Base-by-base conservation (phyloP, 1,140 invertebrate species). In the Melitaea cinxia region DNA sequence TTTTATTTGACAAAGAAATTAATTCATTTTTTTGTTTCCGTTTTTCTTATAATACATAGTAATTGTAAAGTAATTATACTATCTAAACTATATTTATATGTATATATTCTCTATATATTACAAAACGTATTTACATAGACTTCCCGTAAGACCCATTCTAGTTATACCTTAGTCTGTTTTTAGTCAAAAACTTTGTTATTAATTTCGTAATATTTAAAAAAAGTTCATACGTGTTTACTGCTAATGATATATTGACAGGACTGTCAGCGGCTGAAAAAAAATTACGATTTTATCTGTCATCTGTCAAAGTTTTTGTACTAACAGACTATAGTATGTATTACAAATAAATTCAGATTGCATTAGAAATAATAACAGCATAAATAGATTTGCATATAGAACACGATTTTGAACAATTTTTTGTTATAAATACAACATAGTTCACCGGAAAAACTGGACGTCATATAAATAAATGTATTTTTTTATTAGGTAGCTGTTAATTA, bases 1-100 rank as follows among this genome's bases (percentile, higher is more conserved):
- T 33, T 86, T 89, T 85, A 84, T 89, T 89, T 85, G 83, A 88
- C 87, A 89, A 89, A 89, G 83, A 87, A 89, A 89, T 89, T 85
- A 85, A 86, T 89, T 87, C 82, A 88, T 85, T 85, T 81, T 81
- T 73, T 80, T 82, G 79, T 75, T 83, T 83, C 79, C 81, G 65
- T 65, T 82, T 89, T 87, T 80, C 85, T 89, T 88, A 88, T 85
- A 72, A 82, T 85, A 86, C 83, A 87, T 72, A 80, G 72, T 83
- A 82, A 74, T 88, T 83, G 82, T 85, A 85, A 86, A 85, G 85
- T 84, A 88, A 87, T 86, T 85, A 83, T 65, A 71, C 82, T 89
- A 89, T 83, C 85, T 89, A 89, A 66, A 47, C 77, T 87, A 85
- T 82, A 83, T 83, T 75, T 85, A 89, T 88, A 86, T 86, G 72